phyloP scores from a whole-genome alignment of 2,113 vertebrate genomes.

The Lampris incognitus region DNA sequence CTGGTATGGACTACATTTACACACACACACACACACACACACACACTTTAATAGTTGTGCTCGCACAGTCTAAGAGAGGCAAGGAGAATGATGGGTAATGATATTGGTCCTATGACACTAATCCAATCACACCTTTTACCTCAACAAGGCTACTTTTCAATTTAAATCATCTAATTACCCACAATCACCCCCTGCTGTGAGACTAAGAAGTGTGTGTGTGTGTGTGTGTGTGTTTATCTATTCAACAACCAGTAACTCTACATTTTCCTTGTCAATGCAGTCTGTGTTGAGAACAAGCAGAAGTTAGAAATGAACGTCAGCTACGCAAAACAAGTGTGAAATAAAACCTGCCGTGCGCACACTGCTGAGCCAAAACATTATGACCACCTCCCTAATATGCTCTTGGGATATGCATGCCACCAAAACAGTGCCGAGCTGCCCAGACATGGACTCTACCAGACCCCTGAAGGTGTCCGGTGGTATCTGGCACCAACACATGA shows the following conservation, averaged over 20 bases:
- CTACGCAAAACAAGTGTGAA: too few species aligned
- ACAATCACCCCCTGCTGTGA: background rate
- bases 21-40: slow-evolving; percentile 6
- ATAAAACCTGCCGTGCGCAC: too few species aligned
- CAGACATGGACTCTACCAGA: too few species aligned
- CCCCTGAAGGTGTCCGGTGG: too few species aligned
- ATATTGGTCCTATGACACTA: slow-evolving; percentile 36
- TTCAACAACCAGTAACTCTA: slow-evolving; percentile 70
- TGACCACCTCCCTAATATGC: too few species aligned
- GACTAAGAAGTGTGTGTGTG: background rate
- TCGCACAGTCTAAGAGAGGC: background rate
- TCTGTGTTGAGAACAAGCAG: too few species aligned
- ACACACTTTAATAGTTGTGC: background rate
- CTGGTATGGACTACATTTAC: background rate
- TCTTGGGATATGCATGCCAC: too few species aligned
- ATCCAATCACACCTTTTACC: slow-evolving; percentile 66
- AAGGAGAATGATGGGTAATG: too few species aligned
- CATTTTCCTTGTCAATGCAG: slow-evolving; percentile 82
- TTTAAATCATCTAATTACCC: slow-evolving; percentile 50
- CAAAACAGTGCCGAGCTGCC: too few species aligned
- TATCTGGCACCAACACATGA: too few species aligned
- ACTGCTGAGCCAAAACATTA: too few species aligned
- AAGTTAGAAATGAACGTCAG: too few species aligned
- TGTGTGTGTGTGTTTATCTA: slow-evolving; percentile 71
- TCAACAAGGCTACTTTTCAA: slow-evolving; percentile 45